Evolutionary conservation across 1,140 invertebrate species (phyloP), one percentile per base, ranked within the genome.

Genomic region (Pogonognathellus flavescens): DNA sequence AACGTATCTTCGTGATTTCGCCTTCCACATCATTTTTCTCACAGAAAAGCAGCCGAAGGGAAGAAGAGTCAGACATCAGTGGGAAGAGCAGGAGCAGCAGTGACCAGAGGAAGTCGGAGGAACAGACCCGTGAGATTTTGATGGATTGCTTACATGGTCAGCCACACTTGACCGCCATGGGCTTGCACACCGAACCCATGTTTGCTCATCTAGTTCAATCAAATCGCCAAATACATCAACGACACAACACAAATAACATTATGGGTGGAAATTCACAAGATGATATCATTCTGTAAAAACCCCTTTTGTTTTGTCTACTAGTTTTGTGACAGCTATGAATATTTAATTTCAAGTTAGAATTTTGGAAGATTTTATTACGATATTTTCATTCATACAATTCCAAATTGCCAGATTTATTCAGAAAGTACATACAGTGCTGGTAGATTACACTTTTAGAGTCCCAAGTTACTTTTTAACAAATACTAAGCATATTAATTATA

Each of bases 111-210:
- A 76, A 76, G 70, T 76, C n/a, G 16, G 70, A 76, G 9, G 13
- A 49, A 13, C 25, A 76, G 22, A 31, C 4, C 9, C 70, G 14
- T 49, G 70, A 18, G 22, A 66, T 66, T 10, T 14, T 50, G 25
- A 41, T 13, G 53, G 53, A 7, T n/a, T 76, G 70, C n/a, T 31
- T 76, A 18, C 70, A 76, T 18, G 70, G 2, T 8, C 70, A 76
- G 41, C 41, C 70, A 76, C 70, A 76, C 41, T 50, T 76, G 41
- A 76, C 70, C 41, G 70, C 70, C 14, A 50, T 76, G 70, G 70
- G 70, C 14, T 13, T 76, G 22, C 16, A 8, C 41, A 41, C 31
- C 41, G 70, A 76, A 11, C 70, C 70, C 14, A 76, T 50, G 41
- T 31, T 76, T 31, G 41, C 41, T 18, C 41, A 76, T 49, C n/a